Evolutionary conservation across 1,140 invertebrate species (phyloP).

Genomic region (Vanessa tameamea): DNA sequence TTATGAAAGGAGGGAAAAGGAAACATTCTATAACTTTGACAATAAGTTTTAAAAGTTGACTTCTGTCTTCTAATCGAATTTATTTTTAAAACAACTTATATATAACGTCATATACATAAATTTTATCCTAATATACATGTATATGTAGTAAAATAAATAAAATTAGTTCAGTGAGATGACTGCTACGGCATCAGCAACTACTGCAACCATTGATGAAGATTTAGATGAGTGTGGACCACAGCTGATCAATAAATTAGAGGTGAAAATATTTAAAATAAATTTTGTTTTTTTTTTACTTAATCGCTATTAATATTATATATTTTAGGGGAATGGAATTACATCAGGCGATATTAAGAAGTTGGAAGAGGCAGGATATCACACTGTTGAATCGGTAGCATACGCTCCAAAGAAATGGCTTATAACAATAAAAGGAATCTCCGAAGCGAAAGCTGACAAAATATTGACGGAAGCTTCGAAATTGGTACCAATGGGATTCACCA

Average conservation of each 20-base stretch:
- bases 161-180: slow-evolving; percentile 46
- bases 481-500: slow-evolving; percentile 98
- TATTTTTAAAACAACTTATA: background rate
- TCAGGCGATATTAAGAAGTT: slow-evolving; percentile 96
- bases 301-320: background rate
- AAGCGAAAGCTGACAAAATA: slow-evolving; percentile 98
- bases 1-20: background rate
- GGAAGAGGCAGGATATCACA: slow-evolving; percentile 95
- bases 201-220: slow-evolving; percentile 78
- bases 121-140: background rate
- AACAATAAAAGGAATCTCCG: slow-evolving; percentile 97
- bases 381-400: slow-evolving; percentile 97
- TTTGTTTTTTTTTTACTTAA: background rate
- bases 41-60: slow-evolving; percentile 1
- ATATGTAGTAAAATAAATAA: background rate
- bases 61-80: background rate
- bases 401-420: slow-evolving; percentile 95
- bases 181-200: slow-evolving; percentile 73
- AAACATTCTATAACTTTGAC: background rate
- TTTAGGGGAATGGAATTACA: slow-evolving; percentile 92
- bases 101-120: background rate
- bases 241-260: slow-evolving; percentile 83
- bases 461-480: slow-evolving; percentile 94
- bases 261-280: slow-evolving; percentile 46
- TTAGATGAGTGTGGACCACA: slow-evolving; percentile 83